Percentiles rank a stretch among this genome's conserved stretches.
Conservation (phyloP, 2,113 vertebrate species). For the Chrysemys picta region DNA sequence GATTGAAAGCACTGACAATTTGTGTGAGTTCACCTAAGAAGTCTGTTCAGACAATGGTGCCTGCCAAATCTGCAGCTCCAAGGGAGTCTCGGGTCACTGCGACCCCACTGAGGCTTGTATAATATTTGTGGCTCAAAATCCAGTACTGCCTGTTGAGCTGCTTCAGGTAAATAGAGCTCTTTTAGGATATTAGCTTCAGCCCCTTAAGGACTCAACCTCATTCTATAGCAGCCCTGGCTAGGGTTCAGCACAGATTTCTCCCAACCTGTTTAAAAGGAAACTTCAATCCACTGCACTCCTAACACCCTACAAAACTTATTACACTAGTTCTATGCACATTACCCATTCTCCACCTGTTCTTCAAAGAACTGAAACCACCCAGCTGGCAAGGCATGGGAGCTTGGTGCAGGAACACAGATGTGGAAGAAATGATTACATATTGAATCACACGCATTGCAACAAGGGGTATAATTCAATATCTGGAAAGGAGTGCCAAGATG, state of each 20-base stretch:
- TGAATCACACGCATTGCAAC: neutral
- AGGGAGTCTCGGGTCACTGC: neutral
- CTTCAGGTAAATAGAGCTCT: neutral
- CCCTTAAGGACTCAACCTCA: neutral
- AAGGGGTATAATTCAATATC: neutral
- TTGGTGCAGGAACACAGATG: neutral
- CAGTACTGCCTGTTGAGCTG: neutral
- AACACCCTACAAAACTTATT: neutral
- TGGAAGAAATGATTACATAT: neutral
- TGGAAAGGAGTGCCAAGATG: conserved; percentile 12
- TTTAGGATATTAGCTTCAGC: neutral
- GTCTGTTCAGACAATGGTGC: neutral
- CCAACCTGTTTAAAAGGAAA: neutral
- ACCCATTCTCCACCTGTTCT: neutral
- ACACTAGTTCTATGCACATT: neutral
- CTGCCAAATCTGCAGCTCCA: neutral
- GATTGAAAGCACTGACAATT: neutral
- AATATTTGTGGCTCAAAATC: neutral
- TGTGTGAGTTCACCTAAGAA: neutral
- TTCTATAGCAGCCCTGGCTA: neutral
- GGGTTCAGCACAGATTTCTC: neutral
- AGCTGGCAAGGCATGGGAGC: neutral
- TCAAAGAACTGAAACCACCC: neutral
- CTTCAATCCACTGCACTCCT: neutral
- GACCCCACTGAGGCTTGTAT: neutral